A percentile compares a stretch with the other conserved stretches of the same genome.
Conservation (phyloP, 2,888 invertebrate genomes). For the Scaptomyza reducta region DNA sequence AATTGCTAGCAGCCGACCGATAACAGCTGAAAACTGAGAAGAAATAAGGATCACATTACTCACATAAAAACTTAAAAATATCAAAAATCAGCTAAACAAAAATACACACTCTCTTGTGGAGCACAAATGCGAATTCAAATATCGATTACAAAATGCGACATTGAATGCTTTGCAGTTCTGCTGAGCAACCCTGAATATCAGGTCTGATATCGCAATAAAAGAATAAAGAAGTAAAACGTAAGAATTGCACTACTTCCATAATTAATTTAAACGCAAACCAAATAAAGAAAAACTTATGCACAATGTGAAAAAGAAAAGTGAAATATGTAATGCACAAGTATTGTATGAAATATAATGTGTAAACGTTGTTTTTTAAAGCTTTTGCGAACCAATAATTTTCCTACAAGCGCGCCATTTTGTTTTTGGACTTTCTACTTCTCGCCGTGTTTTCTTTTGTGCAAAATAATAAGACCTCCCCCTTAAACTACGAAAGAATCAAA, state of each 20-base stretch:
- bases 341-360: conserved; percentile 19
- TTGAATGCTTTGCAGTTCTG: conserved; percentile 17
- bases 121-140: not conserved
- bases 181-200: conserved; percentile 39
- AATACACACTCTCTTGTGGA: not conserved
- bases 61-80: too few species aligned
- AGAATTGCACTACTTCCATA: conserved; percentile 58
- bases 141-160: conserved; percentile 8
- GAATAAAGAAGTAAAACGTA: conserved; percentile 72
- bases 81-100: not conserved
- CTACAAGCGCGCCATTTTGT: conserved; percentile 73
- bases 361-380: conserved; percentile 18
- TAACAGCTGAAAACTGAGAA: not conserved
- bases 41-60: not conserved
- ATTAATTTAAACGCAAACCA: conserved; percentile 44
- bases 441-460: conserved; percentile 68
- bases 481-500: conserved; percentile 2
- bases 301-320: conserved; percentile 26
- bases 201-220: conserved; percentile 49
- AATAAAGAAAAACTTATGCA: conserved; percentile 33
- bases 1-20: not conserved
- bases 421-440: conserved; percentile 69
- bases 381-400: conserved; percentile 59
- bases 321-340: conserved; percentile 17
- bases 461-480: conserved; percentile 53